These are phyloP conservation scores for Leptatherina wallacei DNA, from an alignment of 2,797 vertebrate species.

Conservation along the genomic window DNA sequence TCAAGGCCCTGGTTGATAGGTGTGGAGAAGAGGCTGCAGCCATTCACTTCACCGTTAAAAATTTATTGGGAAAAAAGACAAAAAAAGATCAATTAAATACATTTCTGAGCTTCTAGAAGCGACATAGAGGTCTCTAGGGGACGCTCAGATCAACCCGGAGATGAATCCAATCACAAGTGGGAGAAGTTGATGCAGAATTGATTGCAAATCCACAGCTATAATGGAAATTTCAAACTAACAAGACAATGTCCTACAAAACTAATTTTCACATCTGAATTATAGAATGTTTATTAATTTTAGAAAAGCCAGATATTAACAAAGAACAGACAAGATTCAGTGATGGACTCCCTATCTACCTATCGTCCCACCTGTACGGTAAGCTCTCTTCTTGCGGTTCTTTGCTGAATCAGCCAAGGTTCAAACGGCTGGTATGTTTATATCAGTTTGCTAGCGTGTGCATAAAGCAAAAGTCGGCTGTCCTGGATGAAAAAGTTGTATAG, in stretches of 20 bases:
- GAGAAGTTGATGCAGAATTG: constrained; percentile 49
- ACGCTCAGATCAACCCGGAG: constrained; percentile 15
- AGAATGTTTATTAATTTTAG: too few species aligned
- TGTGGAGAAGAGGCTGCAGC: not conserved
- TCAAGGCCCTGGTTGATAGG: not conserved
- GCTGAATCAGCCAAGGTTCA: too few species aligned
- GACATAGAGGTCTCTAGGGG: not conserved
- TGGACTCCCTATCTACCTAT: too few species aligned
- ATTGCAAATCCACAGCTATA: constrained; percentile 30
- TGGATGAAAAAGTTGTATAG: too few species aligned
- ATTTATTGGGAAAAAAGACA: constrained; percentile 15
- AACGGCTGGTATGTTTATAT: too few species aligned
- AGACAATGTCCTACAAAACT: not conserved
- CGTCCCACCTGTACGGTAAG: too few species aligned
- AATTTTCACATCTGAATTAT: too few species aligned
- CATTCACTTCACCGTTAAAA: constrained; percentile 11
- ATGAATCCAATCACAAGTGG: constrained; percentile 26
- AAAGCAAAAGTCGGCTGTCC: too few species aligned
- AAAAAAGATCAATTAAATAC: constrained; percentile 5
- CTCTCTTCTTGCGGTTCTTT: too few species aligned
- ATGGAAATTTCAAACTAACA: constrained; percentile 17
- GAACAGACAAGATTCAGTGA: too few species aligned
- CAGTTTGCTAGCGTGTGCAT: too few species aligned
- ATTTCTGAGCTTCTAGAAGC: constrained; percentile 14
- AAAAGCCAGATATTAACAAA: too few species aligned